A percentile compares a stretch with the other conserved stretches of the same genome.
These are phyloP conservation scores for Aplocera efformata DNA, from an alignment of 2,888 invertebrate genomes.

Conservation along the genomic window DNA sequence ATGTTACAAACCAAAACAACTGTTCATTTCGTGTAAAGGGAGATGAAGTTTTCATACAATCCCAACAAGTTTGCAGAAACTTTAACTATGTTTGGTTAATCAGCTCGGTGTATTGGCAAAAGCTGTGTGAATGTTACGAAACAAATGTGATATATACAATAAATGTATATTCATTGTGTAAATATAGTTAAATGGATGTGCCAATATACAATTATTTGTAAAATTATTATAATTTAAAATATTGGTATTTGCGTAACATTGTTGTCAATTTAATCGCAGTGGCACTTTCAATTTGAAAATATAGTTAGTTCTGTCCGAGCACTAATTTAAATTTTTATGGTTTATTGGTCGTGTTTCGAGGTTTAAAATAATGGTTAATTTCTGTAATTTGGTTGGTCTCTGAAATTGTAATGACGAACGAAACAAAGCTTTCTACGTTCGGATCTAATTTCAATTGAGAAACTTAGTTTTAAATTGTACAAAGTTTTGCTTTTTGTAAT, in stretches of 20 bases:
- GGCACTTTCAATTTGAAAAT: slow-evolving; percentile 29
- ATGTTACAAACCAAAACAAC: too few relatives aligned
- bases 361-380: slow-evolving; percentile 1
- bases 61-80: not conserved
- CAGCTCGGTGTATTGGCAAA: not conserved
- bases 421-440: too few relatives aligned
- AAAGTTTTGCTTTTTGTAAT: slow-evolving; percentile 2
- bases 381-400: slow-evolving; percentile 15
- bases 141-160: slow-evolving; percentile 29
- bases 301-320: not conserved
- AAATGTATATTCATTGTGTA: slow-evolving; percentile 24
- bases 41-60: too few relatives aligned
- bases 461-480: not conserved
- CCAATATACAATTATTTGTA: slow-evolving; percentile 45
- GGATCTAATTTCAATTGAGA: too few relatives aligned
- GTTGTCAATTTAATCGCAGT: slow-evolving; percentile 45
- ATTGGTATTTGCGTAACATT: slow-evolving; percentile 34
- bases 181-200: slow-evolving; percentile 40
- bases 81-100: not conserved
- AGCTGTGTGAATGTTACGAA: slow-evolving; percentile 20
- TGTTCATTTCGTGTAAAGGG: too few relatives aligned
- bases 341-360: not conserved
- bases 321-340: slow-evolving; percentile 6
- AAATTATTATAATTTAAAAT: slow-evolving; percentile 25
- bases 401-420: not conserved